Conservation (phyloP, 1,140 invertebrate genomes). For the Dinothrombium tinctorium region DNA sequence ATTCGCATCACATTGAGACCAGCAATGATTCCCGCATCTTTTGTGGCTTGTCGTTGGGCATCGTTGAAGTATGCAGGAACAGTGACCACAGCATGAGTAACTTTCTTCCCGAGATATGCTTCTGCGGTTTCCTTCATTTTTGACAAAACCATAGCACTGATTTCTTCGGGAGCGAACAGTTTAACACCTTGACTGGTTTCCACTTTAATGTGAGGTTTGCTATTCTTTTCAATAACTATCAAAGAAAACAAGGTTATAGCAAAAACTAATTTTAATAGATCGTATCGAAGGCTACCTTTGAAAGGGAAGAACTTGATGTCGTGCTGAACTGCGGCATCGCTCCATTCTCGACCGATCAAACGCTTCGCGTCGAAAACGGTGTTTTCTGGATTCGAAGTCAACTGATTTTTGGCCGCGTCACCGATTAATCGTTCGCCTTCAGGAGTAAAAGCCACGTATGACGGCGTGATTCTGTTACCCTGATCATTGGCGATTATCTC, state of each 20-base stretch:
- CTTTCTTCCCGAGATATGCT: constrained; percentile 77
- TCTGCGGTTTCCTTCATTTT: constrained; percentile 98
- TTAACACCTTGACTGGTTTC: constrained; percentile 44
- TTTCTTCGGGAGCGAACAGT: constrained; percentile 85
- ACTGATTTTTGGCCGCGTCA: constrained; percentile 91
- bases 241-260: neutral
- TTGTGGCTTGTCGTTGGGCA: constrained; percentile 89
- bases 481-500: constrained; percentile 98
- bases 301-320: constrained; percentile 87
- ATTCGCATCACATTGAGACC: constrained; percentile 95
- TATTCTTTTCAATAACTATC: constrained; percentile 46
- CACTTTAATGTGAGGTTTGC: constrained; percentile 49
- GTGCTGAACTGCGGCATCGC: constrained; percentile 61
- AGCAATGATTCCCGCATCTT: constrained; percentile 46
- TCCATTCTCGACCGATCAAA: constrained; percentile 55
- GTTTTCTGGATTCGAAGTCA: constrained; percentile 91
- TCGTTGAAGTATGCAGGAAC: constrained; percentile 98
- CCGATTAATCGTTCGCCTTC: constrained; percentile 89
- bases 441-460: constrained; percentile 83
- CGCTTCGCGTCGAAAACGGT: constrained; percentile 13
- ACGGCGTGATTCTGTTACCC: constrained; percentile 91
- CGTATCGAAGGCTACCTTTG: constrained; percentile 23
- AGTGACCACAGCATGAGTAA: constrained; percentile 89
- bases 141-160: constrained; percentile 85
- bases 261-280: neutral